Percentiles rank a stretch among this genome's conserved stretches.
phyloP scores from a whole-genome alignment of 2,888 invertebrate genomes.

The Dilophus febrilis region DNA sequence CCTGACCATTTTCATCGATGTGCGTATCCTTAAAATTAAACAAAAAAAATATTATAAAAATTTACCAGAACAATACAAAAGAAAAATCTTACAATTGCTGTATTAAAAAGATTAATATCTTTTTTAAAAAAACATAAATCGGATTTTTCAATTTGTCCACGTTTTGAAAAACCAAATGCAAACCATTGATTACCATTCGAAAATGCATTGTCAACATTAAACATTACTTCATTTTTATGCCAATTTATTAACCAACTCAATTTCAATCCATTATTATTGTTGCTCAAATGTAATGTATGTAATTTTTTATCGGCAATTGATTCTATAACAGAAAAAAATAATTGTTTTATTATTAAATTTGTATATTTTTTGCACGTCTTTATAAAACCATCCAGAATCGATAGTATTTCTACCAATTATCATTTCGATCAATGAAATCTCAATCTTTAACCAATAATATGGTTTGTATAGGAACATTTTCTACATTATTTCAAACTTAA shows the following conservation, averaged over 20 bases:
- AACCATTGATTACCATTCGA: conserved; percentile 46
- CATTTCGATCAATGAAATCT: no score
- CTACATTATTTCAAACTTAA: no score
- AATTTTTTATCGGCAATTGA: conserved; percentile 26
- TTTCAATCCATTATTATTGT: conserved; percentile 28
- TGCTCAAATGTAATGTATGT: conserved; percentile 25
- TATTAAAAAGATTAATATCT: conserved; percentile 24
- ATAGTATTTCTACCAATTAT: no score
- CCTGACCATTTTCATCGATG: conserved; percentile 45
- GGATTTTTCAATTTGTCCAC: conserved; percentile 52
- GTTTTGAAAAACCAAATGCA: conserved; percentile 71
- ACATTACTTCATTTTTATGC: conserved; percentile 30
- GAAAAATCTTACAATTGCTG: conserved; percentile 7
- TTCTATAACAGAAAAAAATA: no score
- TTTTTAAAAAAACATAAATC: conserved; percentile 72
- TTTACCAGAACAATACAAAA: not conserved
- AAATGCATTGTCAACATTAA: conserved; percentile 29
- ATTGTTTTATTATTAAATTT: no score
- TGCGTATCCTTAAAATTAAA: conserved; percentile 46
- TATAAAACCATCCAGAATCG: no score
- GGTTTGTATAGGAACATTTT: no score
- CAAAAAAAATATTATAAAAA: conserved; percentile 1
- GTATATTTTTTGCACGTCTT: no score
- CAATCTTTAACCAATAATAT: no score
- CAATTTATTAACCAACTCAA: conserved; percentile 31